These are phyloP conservation scores for Folsomia manolachei DNA, from an alignment of 2,888 invertebrate species.

Conservation along the genomic window DNA sequence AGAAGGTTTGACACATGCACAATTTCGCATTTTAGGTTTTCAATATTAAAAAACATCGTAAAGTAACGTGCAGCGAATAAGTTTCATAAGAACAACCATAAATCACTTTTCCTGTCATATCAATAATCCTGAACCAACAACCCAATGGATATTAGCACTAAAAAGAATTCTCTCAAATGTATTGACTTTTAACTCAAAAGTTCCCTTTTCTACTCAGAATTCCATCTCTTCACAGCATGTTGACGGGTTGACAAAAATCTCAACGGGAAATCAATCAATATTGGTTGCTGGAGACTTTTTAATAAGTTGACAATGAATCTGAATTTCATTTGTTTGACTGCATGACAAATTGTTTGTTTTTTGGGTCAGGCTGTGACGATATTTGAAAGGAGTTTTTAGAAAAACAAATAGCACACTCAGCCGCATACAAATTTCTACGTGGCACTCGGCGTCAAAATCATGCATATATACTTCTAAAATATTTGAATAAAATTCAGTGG, in stretches of 20 bases:
- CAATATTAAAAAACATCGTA: constrained; percentile 1
- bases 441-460: no score
- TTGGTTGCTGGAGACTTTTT: background rate
- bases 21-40: constrained; percentile 4
- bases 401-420: no score
- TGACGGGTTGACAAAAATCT: background rate
- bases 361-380: background rate
- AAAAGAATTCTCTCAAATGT: background rate
- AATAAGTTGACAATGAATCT: background rate
- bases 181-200: background rate
- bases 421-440: no score
- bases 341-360: background rate
- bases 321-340: background rate
- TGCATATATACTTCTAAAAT: no score
- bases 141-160: no score
- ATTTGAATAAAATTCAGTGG: no score
- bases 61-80: background rate
- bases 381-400: no score
- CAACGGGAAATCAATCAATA: background rate
- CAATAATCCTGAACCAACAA: background rate
- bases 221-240: background rate
- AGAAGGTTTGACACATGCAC: no score
- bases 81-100: constrained; percentile 1
- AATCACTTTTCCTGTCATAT: background rate
- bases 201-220: no score